These are phyloP conservation scores for Yponomeuta cagnagella DNA, from an alignment of 2,888 invertebrate genomes.

Conservation along the genomic window DNA sequence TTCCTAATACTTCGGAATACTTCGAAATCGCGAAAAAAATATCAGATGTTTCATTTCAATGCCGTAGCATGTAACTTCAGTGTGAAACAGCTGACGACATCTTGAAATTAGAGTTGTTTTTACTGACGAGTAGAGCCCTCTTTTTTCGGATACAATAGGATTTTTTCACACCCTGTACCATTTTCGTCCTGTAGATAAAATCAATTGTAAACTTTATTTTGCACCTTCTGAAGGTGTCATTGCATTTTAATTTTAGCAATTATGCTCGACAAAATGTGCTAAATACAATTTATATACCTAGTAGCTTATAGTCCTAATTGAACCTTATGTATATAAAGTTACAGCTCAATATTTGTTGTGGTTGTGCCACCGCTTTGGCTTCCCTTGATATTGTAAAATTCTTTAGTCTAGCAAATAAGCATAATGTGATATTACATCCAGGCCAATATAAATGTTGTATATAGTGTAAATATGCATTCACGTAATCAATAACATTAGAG, in stretches of 20 bases:
- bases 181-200: not conserved
- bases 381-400: not conserved
- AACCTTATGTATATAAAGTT: not conserved
- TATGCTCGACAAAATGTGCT: not conserved
- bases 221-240: not conserved
- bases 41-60: too few species aligned
- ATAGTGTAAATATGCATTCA: constrained; percentile 12
- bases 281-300: not conserved
- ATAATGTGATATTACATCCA: constrained; percentile 22
- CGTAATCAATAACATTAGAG: not conserved
- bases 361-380: not conserved
- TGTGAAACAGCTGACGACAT: too few species aligned
- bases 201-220: not conserved
- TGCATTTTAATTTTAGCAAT: not conserved
- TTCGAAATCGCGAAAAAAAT: too few species aligned
- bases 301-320: not conserved
- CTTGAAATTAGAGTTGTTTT: too few species aligned
- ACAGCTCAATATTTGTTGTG: not conserved
- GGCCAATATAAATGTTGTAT: constrained; percentile 13
- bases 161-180: too few species aligned
- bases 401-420: constrained; percentile 15
- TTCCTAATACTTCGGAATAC: too few species aligned
- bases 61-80: too few species aligned
- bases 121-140: too few species aligned
- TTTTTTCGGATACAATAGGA: too few species aligned